phyloP scores from a whole-genome alignment of 2,888 invertebrate species.

The Sphecodes monilicornis region DNA sequence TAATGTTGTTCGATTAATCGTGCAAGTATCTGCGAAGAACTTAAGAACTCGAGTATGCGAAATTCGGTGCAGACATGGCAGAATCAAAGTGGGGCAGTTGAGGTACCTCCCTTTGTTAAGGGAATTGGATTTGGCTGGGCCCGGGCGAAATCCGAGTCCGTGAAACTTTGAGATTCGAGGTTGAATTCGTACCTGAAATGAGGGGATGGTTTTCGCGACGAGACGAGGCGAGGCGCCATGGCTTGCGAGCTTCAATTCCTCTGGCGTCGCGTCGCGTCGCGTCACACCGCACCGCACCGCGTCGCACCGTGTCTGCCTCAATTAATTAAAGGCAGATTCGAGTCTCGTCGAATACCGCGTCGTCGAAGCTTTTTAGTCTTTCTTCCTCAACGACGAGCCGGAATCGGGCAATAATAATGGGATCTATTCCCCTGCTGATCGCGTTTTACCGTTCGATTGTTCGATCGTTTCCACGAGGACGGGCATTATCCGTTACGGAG shows the following conservation, averaged over 20 bases:
- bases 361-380: conserved; percentile 54
- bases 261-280: conserved; percentile 60
- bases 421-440: conserved; percentile 37
- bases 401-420: conserved; percentile 54
- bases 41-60: neutral
- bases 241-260: conserved; percentile 58
- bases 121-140: neutral
- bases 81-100: neutral
- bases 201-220: conserved; percentile 28
- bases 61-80: neutral
- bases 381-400: conserved; percentile 6
- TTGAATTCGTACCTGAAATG: neutral
- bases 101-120: neutral
- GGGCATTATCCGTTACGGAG: neutral
- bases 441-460: conserved; percentile 39
- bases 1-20: neutral
- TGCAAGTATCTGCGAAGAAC: neutral
- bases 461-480: conserved; percentile 11
- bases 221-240: conserved; percentile 14
- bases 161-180: conserved; percentile 32
- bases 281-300: neutral
- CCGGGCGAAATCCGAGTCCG: neutral
- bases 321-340: conserved; percentile 67
- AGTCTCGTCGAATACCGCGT: conserved; percentile 63
- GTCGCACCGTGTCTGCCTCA: conserved; percentile 63